A percentile compares a stretch with the other conserved stretches of the same genome.
Conservation (phyloP, 2,888 invertebrate species). For the Euzophera pinguis region DNA sequence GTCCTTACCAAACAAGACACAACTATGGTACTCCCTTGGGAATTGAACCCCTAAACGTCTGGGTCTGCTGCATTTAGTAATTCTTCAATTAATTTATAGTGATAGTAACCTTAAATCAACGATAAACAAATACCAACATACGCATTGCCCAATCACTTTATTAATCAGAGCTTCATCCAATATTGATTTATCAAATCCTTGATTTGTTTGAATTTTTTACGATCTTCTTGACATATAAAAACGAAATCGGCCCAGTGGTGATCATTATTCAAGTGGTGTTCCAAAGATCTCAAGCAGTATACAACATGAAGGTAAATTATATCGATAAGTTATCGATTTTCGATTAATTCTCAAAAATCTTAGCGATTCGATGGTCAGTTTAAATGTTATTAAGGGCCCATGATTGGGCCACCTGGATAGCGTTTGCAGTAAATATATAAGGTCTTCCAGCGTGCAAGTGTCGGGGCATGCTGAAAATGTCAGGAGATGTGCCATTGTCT, state of each 20-base stretch:
- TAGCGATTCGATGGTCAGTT: too few relatives aligned
- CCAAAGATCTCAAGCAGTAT: slow-evolving; percentile 50
- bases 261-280: slow-evolving; percentile 46
- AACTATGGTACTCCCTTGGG: too few relatives aligned
- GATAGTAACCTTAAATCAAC: not conserved
- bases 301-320: slow-evolving; percentile 57
- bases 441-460: too few relatives aligned
- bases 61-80: not conserved
- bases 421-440: too few relatives aligned
- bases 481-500: too few relatives aligned
- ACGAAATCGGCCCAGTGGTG: slow-evolving; percentile 17
- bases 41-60: too few relatives aligned
- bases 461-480: too few relatives aligned
- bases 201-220: slow-evolving; percentile 42
- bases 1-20: too few relatives aligned
- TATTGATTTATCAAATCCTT: slow-evolving; percentile 37
- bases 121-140: slow-evolving; percentile 17
- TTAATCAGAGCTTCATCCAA: slow-evolving; percentile 25
- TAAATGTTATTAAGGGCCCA: too few relatives aligned
- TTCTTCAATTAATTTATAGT: not conserved
- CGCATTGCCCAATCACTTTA: slow-evolving; percentile 26
- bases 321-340: not conserved
- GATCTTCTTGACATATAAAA: slow-evolving; percentile 48
- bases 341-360: not conserved
- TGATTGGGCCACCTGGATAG: too few relatives aligned